Percentiles rank a stretch among this genome's conserved stretches.
These are phyloP conservation scores for Tetramorium alpestre DNA, from an alignment of 1,140 invertebrate genomes.

Conservation along the genomic window DNA sequence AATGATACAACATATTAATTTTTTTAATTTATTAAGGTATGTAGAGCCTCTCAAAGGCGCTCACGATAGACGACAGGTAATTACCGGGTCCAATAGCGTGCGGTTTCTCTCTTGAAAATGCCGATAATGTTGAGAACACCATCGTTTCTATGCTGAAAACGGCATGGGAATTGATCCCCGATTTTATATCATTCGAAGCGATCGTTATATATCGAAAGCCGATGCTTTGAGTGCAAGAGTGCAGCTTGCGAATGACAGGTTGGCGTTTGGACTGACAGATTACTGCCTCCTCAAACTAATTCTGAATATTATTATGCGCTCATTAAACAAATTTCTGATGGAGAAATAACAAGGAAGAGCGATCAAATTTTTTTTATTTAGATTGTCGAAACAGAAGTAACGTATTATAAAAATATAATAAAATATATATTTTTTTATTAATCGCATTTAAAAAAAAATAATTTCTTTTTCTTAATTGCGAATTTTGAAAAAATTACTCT, in stretches of 20 bases:
- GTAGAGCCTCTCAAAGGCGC: conserved; percentile 3
- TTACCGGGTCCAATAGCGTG: conserved; percentile 34
- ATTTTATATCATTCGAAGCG: conserved; percentile 52
- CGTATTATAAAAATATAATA: not conserved
- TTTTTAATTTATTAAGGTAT: conserved; percentile 10
- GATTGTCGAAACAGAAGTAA: not conserved
- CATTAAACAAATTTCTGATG: conserved; percentile 17
- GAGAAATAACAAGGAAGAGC: not conserved
- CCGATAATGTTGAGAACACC: conserved; percentile 45
- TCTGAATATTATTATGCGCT: conserved; percentile 35
- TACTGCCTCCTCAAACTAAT: conserved; percentile 27
- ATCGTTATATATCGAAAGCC: conserved; percentile 8
- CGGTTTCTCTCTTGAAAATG: conserved; percentile 54
- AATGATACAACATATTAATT: conserved; percentile 16
- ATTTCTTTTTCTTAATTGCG: not conserved
- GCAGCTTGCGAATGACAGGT: conserved; percentile 41
- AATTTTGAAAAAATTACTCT: not conserved
- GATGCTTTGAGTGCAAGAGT: conserved; percentile 35
- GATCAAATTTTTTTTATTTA: not conserved
- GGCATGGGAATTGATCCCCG: conserved; percentile 5
- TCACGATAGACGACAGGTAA: conserved; percentile 41
- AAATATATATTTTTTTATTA: not conserved
- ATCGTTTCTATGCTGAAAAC: conserved; percentile 3
- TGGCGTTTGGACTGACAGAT: conserved; percentile 35
- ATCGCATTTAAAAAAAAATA: not conserved